Evolutionary conservation across 2,797 vertebrate species (phyloP).

Genomic region (Mormyrus hasselquistii): DNA sequence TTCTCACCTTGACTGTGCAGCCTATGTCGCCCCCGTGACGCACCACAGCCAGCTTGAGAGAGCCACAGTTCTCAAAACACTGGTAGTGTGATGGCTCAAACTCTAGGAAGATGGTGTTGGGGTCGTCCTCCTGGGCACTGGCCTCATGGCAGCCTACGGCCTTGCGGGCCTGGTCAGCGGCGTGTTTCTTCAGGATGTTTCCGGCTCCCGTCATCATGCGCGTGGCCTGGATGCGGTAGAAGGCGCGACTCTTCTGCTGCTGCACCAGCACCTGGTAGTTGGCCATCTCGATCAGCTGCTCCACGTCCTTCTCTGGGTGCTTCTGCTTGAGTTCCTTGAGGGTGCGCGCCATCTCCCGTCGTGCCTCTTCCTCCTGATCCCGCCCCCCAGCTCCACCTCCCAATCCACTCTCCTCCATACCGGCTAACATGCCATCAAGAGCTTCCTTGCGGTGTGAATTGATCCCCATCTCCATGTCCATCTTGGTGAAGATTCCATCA

Average conservation of each 20-base stretch:
- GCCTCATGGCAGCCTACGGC: constrained; percentile 74
- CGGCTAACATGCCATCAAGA: constrained; percentile 66
- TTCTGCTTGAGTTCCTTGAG: constrained; percentile 75
- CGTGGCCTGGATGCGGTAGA: constrained; percentile 80
- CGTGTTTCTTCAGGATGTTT: constrained; percentile 79
- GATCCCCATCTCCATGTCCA: constrained; percentile 72
- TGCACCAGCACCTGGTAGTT: constrained; percentile 78
- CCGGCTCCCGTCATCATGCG: constrained; percentile 83
- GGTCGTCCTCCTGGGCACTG: constrained; percentile 71
- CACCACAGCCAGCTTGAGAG: constrained; percentile 65
- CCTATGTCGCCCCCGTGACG: constrained; percentile 67
- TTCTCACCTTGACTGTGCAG: constrained; percentile 66
- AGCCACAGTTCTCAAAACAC: constrained; percentile 81
- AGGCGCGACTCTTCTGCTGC: constrained; percentile 79
- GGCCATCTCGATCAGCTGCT: constrained; percentile 78
- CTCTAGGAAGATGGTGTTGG: constrained; percentile 70
- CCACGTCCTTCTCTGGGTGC: constrained; percentile 77
- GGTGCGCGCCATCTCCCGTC: constrained; percentile 73
- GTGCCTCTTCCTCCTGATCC: constrained; percentile 64
- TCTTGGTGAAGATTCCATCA: constrained; percentile 69
- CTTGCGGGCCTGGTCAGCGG: constrained; percentile 75
- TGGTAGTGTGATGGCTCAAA: constrained; percentile 75
- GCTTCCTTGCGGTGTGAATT: constrained; percentile 68
- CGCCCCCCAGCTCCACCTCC: constrained; percentile 45
- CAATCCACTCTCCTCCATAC: constrained; percentile 62